Conservation (phyloP, 1,140 invertebrate species). For the Temnothorax longispinosus region DNA sequence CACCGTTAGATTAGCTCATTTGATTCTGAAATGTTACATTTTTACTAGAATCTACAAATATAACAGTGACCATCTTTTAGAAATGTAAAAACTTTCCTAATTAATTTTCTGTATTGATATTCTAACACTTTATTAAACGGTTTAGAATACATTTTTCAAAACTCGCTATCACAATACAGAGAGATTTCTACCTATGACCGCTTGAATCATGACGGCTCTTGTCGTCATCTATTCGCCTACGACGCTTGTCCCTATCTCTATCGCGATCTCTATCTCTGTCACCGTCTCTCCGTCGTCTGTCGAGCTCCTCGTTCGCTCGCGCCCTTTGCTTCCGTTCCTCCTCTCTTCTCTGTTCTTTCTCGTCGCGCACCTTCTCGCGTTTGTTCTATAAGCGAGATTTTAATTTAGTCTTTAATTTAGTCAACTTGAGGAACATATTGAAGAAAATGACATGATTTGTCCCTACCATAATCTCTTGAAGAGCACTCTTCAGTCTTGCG, state of each 20-base stretch:
- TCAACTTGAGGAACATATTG: background rate
- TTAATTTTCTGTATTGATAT: background rate
- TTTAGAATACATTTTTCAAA: background rate
- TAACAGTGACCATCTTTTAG: background rate
- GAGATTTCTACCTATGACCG: slow-evolving; percentile 75
- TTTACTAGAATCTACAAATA: background rate
- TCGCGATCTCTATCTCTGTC: slow-evolving; percentile 81
- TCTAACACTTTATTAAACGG: background rate
- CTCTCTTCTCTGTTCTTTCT: slow-evolving; percentile 88
- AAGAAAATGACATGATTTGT: slow-evolving; percentile 10
- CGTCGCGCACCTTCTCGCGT: slow-evolving; percentile 89
- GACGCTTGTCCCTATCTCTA: slow-evolving; percentile 82
- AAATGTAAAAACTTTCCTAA: background rate
- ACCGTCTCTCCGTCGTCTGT: slow-evolving; percentile 80
- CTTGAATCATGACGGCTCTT: slow-evolving; percentile 80
- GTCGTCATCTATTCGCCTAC: slow-evolving; percentile 82
- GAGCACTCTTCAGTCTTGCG: slow-evolving; percentile 89
- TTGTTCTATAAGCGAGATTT: slow-evolving; percentile 81
- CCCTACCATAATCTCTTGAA: slow-evolving; percentile 88
- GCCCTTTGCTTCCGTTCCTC: slow-evolving; percentile 87
- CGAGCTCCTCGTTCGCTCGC: slow-evolving; percentile 84
- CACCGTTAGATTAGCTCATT: background rate
- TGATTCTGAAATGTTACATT: background rate
- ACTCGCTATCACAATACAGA: background rate
- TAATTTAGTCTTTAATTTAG: background rate